phyloP scores from a whole-genome alignment of 2,113 vertebrate genomes.

The Semnornis frantzii region DNA sequence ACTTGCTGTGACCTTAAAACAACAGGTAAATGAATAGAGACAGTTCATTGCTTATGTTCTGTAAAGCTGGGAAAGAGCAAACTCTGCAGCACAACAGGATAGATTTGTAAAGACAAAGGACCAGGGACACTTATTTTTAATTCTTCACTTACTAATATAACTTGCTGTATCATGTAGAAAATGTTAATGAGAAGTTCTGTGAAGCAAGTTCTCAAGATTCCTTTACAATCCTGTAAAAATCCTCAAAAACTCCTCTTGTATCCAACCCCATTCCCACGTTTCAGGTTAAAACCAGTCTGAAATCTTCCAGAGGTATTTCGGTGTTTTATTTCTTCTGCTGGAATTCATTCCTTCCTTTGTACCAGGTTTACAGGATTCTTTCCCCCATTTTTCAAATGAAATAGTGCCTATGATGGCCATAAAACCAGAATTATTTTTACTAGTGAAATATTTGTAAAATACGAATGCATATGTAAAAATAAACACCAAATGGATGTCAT shows the following conservation, averaged over 20 bases:
- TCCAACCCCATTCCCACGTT: not conserved
- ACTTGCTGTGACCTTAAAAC: not conserved
- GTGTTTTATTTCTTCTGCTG: not conserved
- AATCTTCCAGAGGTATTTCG: not conserved
- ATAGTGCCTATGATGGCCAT: not conserved
- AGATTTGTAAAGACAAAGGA: not conserved
- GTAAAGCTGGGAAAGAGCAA: not conserved
- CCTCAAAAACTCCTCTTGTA: not conserved
- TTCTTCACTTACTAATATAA: not conserved
- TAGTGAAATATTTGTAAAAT: not conserved
- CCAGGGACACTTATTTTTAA: not conserved
- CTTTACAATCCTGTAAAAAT: too few species aligned
- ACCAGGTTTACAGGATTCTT: not conserved
- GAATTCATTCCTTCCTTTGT: not conserved
- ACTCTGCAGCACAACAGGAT: not conserved
- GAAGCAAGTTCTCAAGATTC: not conserved
- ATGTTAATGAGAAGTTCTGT: not conserved
- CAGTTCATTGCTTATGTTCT: not conserved
- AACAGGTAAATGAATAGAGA: not conserved
- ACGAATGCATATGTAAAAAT: not conserved
- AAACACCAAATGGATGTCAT: not conserved
- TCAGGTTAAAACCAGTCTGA: not conserved
- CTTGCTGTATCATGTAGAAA: not conserved
- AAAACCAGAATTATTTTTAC: not conserved
- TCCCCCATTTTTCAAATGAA: not conserved